A percentile compares a stretch with the other conserved stretches of the same genome.
Evolutionary conservation across 2,113 vertebrate genomes (phyloP).

Genomic region (Ageneiosus marmoratus): DNA sequence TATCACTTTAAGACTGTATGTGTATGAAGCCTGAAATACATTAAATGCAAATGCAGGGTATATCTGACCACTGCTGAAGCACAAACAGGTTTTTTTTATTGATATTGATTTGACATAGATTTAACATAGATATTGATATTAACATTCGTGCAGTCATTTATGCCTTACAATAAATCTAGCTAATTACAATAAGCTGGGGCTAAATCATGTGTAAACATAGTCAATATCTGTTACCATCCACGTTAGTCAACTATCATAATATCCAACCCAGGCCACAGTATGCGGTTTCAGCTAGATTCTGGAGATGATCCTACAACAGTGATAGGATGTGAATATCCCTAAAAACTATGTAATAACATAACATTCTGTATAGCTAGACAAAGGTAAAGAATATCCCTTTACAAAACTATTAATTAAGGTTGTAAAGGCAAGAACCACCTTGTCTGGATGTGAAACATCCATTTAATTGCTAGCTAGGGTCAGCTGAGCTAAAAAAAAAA

Average conservation of each 20-base stretch:
- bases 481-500: neutral
- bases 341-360: neutral
- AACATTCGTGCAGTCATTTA: neutral
- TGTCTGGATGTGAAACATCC: neutral
- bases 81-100: neutral
- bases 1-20: too few species aligned
- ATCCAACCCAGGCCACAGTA: neutral
- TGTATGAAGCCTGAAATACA: neutral
- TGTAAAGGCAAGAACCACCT: neutral
- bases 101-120: neutral
- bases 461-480: neutral
- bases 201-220: neutral
- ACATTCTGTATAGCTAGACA: neutral
- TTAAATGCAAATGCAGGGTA: neutral
- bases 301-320: neutral
- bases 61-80: neutral
- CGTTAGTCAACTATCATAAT: neutral
- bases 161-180: neutral
- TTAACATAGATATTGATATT: neutral
- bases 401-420: neutral
- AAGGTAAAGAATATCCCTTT: neutral
- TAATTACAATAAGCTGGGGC: neutral
- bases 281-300: neutral
- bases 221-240: neutral
- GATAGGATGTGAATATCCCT: neutral